Evolutionary conservation across 1,140 invertebrate species (phyloP).

Genomic region (Drosophila teissieri): DNA sequence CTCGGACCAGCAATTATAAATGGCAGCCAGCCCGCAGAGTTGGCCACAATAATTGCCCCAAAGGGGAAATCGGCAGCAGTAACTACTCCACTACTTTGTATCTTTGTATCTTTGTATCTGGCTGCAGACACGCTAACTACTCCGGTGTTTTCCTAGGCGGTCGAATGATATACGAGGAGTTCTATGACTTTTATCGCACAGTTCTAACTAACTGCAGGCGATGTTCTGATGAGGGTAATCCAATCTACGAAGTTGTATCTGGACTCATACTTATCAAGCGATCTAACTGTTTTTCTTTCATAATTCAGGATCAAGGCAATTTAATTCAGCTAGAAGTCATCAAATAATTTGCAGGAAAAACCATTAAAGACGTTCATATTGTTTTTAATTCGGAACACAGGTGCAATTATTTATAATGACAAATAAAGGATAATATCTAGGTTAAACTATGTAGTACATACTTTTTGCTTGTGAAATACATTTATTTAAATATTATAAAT

Average conservation of each 20-base stretch:
- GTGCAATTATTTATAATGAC: not conserved
- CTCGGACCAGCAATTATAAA: conserved; percentile 41
- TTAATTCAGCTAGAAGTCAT: not conserved
- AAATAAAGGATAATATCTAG: no score
- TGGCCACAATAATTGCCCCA: conserved; percentile 43
- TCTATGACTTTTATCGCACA: conserved; percentile 48
- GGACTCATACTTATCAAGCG: conserved; percentile 27
- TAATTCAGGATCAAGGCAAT: not conserved
- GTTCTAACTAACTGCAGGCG: conserved; percentile 40
- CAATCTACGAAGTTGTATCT: conserved; percentile 17
- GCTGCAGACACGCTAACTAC: conserved; percentile 35
- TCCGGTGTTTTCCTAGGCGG: not conserved
- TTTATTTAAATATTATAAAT: no score
- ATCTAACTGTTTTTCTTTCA: conserved; percentile 28
- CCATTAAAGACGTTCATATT: not conserved
- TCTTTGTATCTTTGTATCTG: conserved; percentile 29
- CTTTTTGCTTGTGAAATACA: no score
- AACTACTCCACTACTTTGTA: conserved; percentile 7
- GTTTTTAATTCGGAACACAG: not conserved
- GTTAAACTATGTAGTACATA: no score
- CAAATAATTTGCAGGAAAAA: not conserved
- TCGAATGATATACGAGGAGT: conserved; percentile 28
- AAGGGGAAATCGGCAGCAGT: conserved; percentile 43
- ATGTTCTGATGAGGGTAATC: conserved; percentile 44
- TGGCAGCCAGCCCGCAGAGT: conserved; percentile 35